A percentile compares a stretch with the other conserved stretches of the same genome.
phyloP scores from a whole-genome alignment of 2,113 vertebrate genomes.

The Axis porcinus region DNA sequence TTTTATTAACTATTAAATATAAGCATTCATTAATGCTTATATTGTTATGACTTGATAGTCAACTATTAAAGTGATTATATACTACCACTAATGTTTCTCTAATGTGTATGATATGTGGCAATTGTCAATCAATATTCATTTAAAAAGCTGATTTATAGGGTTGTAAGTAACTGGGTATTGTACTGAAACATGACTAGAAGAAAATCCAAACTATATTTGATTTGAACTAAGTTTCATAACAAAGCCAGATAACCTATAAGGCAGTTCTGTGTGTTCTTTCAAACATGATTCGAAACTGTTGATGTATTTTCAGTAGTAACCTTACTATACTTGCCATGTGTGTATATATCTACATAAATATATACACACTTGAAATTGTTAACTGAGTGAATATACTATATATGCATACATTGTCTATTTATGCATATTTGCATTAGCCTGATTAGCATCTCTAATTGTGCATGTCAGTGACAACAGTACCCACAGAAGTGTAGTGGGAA shows the following conservation, averaged over 20 bases:
- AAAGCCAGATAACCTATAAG: slow-evolving; percentile 42
- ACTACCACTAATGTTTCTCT: neutral
- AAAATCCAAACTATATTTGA: neutral
- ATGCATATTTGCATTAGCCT: neutral
- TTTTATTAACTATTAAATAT: neutral
- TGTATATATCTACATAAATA: slow-evolving; percentile 40
- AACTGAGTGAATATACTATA: neutral
- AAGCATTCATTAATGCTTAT: slow-evolving; percentile 52
- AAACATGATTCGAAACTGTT: slow-evolving; percentile 6
- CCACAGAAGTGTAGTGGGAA: slow-evolving; percentile 39
- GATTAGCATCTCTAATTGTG: slow-evolving; percentile 34
- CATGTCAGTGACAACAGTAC: slow-evolving; percentile 43
- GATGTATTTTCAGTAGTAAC: neutral
- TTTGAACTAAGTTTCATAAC: neutral
- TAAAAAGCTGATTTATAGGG: neutral
- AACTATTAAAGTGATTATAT: neutral
- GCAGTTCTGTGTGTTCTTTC: slow-evolving; percentile 13
- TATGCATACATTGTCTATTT: neutral
- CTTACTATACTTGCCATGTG: neutral
- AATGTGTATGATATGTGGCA: slow-evolving; percentile 11
- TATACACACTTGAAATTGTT: neutral
- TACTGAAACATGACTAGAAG: neutral
- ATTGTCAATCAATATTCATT: neutral
- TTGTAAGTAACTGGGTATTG: neutral
- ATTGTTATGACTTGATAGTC: slow-evolving; percentile 38